Evolutionary conservation across 1,140 invertebrate species (phyloP).

Genomic region (Eriosoma lanigerum): DNA sequence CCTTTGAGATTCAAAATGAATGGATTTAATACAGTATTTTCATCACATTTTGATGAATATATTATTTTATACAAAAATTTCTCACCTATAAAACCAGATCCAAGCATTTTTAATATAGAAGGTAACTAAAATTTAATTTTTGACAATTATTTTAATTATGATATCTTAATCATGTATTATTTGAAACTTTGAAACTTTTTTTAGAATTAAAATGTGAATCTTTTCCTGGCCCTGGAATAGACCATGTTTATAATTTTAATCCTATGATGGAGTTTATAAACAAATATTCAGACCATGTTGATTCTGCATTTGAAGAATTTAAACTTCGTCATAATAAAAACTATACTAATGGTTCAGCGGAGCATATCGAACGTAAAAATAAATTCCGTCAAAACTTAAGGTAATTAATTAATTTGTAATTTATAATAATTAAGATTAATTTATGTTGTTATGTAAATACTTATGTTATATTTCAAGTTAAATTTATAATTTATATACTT

Average conservation of each 20-base stretch:
- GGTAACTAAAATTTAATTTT: slow-evolving; percentile 52
- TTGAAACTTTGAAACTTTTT: slow-evolving; percentile 14
- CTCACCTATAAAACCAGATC: slow-evolving; percentile 67
- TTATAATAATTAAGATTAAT: neutral
- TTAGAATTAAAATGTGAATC: slow-evolving; percentile 68
- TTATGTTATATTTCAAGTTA: too few relatives aligned
- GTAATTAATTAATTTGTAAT: slow-evolving; percentile 58
- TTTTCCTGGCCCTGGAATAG: slow-evolving; percentile 85
- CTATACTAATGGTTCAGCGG: slow-evolving; percentile 64
- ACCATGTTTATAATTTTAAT: slow-evolving; percentile 80
- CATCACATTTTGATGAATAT: slow-evolving; percentile 96
- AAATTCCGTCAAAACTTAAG: slow-evolving; percentile 86
- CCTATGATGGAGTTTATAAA: slow-evolving; percentile 91
- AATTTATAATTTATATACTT: slow-evolving; percentile 1
- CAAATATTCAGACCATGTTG: slow-evolving; percentile 70
- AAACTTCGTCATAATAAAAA: slow-evolving; percentile 71
- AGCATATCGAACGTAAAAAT: slow-evolving; percentile 73
- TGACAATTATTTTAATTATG: neutral
- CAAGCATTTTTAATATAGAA: slow-evolving; percentile 70
- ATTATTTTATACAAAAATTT: slow-evolving; percentile 82
- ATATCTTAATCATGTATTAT: neutral
- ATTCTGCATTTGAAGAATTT: slow-evolving; percentile 78
- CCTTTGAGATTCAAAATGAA: slow-evolving; percentile 88
- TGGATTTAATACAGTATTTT: slow-evolving; percentile 86
- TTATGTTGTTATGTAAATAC: too few relatives aligned